Evolutionary conservation across 2,888 invertebrate genomes (phyloP), one percentile per base, ranked within the genome.

Genomic region (Acleris cristana): DNA sequence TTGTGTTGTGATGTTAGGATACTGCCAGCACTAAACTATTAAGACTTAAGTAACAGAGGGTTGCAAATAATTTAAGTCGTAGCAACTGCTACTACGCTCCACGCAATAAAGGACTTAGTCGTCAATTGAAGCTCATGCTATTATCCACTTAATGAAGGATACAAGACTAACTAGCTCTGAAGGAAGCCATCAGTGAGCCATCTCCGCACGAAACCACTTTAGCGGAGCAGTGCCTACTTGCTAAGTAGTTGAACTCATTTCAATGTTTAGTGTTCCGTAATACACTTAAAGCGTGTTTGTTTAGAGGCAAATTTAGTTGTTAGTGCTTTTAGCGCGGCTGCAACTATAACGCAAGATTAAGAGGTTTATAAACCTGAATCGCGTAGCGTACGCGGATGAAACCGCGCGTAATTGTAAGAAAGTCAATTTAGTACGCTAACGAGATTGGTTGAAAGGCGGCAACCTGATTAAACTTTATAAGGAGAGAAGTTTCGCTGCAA

Each of bases 371-470:
- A 85, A 85, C 81, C 84, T 83, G 74, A 78, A 79, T 81, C 75
- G 79, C 76, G 76, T 78, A 76, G 78, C 75, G 76, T 78, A 76
- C 74, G 77, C 74, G 72, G 75, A 80, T 79, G 78, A 85, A 86
- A 81, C 77, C 78, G 74, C 75, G 79, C 78, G 81, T 82, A 84
- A 79, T 73, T 70, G 73, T 85, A 85, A 85, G 84, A 88, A 87
- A 87, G 83, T 83, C 83, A 86, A 87, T 90, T 89, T 86, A 81
- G 83, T 83, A 80, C 79, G 82, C 83, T 88, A 89, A 89, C 87
- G 81, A 88, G 89, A 86, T 88, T 86, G 84, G 82, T 82, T 83
- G 83, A 85, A 84, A 86, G 82, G 80, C 83, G 83, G 82, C 80
- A 77, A 79, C 82, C 84, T 87, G 86, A 89, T 89, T 88, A 87